phyloP scores from a whole-genome alignment of 2,113 vertebrate species.

The Gulo gulo region DNA sequence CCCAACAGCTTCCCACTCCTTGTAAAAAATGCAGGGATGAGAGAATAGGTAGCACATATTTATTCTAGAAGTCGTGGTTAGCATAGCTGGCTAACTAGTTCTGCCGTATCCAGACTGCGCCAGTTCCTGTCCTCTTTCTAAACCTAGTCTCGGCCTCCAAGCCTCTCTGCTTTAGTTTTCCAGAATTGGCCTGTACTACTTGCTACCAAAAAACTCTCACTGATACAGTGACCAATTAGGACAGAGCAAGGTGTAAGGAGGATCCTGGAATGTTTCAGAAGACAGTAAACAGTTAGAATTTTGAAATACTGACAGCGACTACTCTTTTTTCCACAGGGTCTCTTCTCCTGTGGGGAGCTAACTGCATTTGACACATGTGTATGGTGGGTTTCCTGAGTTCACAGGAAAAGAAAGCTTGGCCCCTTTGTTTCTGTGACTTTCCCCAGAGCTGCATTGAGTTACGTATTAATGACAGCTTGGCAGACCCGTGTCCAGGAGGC shows the following conservation, averaged over 20 bases:
- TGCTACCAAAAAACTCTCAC: neutral
- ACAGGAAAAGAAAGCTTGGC: constrained; percentile 70
- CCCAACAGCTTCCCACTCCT: neutral
- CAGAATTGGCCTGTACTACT: constrained; percentile 15
- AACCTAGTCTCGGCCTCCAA: neutral
- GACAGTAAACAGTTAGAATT: neutral
- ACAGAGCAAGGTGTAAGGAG: neutral
- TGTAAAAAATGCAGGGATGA: neutral
- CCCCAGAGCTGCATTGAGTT: constrained; percentile 68
- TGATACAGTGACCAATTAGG: neutral
- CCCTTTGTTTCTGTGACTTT: constrained; percentile 74
- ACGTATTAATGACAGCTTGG: constrained; percentile 78
- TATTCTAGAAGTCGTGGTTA: neutral
- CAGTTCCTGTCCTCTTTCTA: neutral
- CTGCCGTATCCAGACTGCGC: neutral
- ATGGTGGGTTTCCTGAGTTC: constrained; percentile 45
- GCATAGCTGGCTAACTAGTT: neutral
- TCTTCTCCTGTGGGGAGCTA: neutral
- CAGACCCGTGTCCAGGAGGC: constrained; percentile 65
- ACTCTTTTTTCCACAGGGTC: neutral
- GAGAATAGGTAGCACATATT: neutral
- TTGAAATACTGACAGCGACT: neutral
- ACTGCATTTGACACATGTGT: neutral
- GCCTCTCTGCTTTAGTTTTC: neutral
- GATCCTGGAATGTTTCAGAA: neutral